Evolutionary conservation across 1,140 invertebrate species (phyloP), one percentile per base, ranked within the genome.

Genomic region (Metopolophium dirhodum): DNA sequence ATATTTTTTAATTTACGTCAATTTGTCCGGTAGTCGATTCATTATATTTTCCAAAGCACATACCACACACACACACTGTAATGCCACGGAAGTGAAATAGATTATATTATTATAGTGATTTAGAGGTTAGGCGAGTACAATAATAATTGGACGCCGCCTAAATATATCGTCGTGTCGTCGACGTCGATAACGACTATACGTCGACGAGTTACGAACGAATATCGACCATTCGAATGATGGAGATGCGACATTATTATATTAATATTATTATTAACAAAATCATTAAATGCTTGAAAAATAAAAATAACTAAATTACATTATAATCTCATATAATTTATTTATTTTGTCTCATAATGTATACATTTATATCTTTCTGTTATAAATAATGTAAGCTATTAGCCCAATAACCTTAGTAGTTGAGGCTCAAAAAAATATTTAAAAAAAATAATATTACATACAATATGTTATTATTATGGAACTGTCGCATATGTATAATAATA

Each of bases 61-160:
- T 3, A 51, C 49, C 7, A 47, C 49, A 51, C 51, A 77, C 61
- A n/a, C 51, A 18, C 14, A 18, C 18, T n/a, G 18, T 77, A 77
- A 18, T n/a, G 18, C 61, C 30, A 2, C 61, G 30, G 61, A 6
- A n/a, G 61, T n/a, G 61, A 77, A n/a, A 77, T 77, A 77, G 61
- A n/a, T 77, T 77, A 77, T 77, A n/a, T 77, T 77, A n/a, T 77
- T 77, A 77, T 77, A 77, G 61, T 77, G 61, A 77, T 77, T 77
- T 77, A 77, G 61, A 77, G 61, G n/a, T n/a, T n/a, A 77, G 61
- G n/a, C 30, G 61, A 77, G 30, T n/a, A 18, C 30, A 68, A 68
- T n/a, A 77, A 77, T 77, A n/a, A 68, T 68, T 77, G 61, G 61
- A 14, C 61, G 61, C 61, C 61, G 30, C 61, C 30, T 77, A 68